Evolutionary conservation across 2,797 vertebrate species (phyloP), one percentile per base, ranked within the genome.

Genomic region (Myripristis jacobus): DNA sequence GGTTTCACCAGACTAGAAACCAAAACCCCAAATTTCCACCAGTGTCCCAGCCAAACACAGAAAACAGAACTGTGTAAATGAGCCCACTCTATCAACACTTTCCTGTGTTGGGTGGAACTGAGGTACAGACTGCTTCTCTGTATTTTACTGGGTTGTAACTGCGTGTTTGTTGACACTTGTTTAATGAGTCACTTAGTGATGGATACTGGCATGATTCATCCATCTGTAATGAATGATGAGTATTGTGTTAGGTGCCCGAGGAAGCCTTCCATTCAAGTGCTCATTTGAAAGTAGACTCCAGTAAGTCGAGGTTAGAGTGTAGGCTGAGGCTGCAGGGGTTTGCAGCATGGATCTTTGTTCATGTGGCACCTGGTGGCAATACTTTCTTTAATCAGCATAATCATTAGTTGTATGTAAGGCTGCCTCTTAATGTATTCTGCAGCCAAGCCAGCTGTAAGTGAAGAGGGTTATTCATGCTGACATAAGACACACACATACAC

Each of bases 151-250:
- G 21, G 8, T 43, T 77, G 38, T 59, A 74, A 65, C 77, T 69
- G 71, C 76, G 25, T 7, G 22, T 69, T 67, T 89, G 72, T 87
- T 83, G 72, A 72, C 70, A 31, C 51, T 75, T 64, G 73, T 74
- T 83, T 82, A 90, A 88, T 90, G 64, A 87, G 77, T 88, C 72
- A 82, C 82, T 66, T 59, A 79, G 66, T 87, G 60, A 76, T 3
- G 0, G 76, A 79, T 64, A 57, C 82, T 68, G 1, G 0, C 51
- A 55, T 74, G 73, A 88, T 63, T 88, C 76, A 85, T 76, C 54
- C 16, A 4, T 62, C 38, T 75, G 61, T 59, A 70, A 66, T 81
- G 70, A 88, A 63, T 81, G 74, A 73, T 71, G 54, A 58, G 50
- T n/a, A 51, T 65, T 67, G 71, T 56, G 29, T 81, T 38, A 2